These are phyloP conservation scores for Spatula clypeata DNA, from an alignment of 2,797 vertebrate species.

Conservation along the genomic window DNA sequence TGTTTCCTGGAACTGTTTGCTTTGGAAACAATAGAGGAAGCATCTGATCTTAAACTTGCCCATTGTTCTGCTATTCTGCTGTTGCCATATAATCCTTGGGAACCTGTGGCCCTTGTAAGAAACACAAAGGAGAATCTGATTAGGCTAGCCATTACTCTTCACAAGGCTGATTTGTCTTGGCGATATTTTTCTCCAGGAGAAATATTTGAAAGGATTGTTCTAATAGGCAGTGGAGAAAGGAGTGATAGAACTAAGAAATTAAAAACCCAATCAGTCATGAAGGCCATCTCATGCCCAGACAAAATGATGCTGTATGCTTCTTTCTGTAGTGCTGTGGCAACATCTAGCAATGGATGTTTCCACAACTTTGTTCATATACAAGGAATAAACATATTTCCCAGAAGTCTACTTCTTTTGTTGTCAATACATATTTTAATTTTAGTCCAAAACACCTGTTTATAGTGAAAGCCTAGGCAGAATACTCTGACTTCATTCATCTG, in stretches of 20 bases:
- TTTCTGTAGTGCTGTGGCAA: neutral
- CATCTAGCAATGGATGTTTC: neutral
- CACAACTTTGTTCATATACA: rapidly evolving
- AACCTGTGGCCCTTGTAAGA: conserved; percentile 28
- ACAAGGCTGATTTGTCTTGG: neutral
- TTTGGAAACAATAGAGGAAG: conserved; percentile 71
- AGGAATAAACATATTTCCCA: neutral
- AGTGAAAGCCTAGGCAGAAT: neutral
- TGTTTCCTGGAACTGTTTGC: conserved; percentile 74
- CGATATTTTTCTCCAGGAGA: neutral
- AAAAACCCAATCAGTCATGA: neutral
- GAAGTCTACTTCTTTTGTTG: neutral
- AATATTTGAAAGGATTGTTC: neutral
- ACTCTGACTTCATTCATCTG: neutral
- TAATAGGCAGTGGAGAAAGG: neutral
- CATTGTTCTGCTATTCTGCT: conserved; percentile 38
- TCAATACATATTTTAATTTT: neutral
- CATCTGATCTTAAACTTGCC: conserved; percentile 60
- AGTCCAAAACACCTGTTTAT: neutral
- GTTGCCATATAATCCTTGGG: conserved; percentile 1
- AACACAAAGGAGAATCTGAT: neutral
- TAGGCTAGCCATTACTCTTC: neutral
- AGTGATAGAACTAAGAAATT: neutral
- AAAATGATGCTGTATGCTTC: neutral
- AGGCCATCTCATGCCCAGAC: neutral